Conservation (phyloP, 2,797 vertebrate species). For the Antrozous pallidus region DNA sequence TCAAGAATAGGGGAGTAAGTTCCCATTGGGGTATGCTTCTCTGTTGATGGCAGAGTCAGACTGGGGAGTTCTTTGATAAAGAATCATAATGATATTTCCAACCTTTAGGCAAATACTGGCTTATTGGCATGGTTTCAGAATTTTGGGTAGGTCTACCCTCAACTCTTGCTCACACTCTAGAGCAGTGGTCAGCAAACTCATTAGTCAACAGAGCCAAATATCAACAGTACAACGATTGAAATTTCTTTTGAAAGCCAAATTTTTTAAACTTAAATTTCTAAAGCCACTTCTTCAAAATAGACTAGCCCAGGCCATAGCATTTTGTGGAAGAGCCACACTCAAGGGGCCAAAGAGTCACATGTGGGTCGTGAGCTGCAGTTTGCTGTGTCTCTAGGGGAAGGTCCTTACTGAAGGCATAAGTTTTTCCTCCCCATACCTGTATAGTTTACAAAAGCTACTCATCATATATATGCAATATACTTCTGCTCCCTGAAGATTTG, state of each 20-base stretch:
- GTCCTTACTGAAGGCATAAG: background rate
- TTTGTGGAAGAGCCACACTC: too few species aligned
- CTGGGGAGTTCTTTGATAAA: background rate
- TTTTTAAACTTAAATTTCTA: too few species aligned
- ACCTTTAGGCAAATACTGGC: background rate
- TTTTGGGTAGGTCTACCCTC: background rate
- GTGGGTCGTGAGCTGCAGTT: too few species aligned
- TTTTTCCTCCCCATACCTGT: background rate
- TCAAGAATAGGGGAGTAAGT: background rate
- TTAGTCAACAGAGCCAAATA: too few species aligned
- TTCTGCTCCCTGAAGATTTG: constrained; percentile 25
- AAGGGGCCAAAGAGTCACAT: too few species aligned
- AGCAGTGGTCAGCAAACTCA: too few species aligned
- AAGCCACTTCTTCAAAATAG: too few species aligned
- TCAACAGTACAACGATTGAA: too few species aligned
- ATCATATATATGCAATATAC: background rate
- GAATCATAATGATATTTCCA: constrained; percentile 16
- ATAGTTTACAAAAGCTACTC: background rate
- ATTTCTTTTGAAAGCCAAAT: too few species aligned
- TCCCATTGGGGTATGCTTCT: background rate
- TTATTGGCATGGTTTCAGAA: constrained; percentile 21
- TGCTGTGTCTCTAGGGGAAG: too few species aligned
- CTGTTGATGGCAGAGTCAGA: background rate
- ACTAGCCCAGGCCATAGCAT: too few species aligned
- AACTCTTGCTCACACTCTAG: background rate